Conservation (phyloP, 2,888 invertebrate genomes). For the Synergus umbraculus region DNA sequence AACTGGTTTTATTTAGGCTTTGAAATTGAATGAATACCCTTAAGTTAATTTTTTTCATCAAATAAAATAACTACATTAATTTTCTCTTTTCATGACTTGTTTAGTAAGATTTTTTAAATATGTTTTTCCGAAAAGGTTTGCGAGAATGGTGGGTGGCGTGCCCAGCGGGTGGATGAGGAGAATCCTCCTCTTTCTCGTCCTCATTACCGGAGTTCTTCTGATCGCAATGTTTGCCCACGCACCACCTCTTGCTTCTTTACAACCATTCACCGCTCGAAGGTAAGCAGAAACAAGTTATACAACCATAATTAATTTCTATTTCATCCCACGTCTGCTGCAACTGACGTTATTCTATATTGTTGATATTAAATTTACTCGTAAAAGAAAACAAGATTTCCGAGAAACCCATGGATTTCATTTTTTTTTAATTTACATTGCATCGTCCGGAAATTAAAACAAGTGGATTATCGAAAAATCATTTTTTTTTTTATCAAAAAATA, state of each 20-base stretch:
- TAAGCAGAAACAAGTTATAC: slow-evolving; percentile 56
- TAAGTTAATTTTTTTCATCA: background rate
- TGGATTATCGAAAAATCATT: no score
- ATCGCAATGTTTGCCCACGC: slow-evolving; percentile 78
- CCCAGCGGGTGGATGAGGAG: slow-evolving; percentile 80
- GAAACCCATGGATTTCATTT: background rate
- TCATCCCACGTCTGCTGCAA: slow-evolving; percentile 14
- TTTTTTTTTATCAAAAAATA: no score
- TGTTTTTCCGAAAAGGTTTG: slow-evolving; percentile 61
- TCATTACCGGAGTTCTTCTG: slow-evolving; percentile 78
- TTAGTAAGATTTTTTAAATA: background rate
- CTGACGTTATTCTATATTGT: slow-evolving; percentile 17
- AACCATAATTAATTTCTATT: slow-evolving; percentile 21
- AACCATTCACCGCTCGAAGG: slow-evolving; percentile 73
- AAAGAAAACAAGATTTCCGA: background rate
- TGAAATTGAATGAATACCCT: background rate
- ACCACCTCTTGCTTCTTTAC: slow-evolving; percentile 74
- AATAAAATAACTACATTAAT: background rate
- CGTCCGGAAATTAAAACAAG: background rate
- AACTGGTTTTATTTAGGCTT: background rate
- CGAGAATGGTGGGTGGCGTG: slow-evolving; percentile 77
- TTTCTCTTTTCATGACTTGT: background rate
- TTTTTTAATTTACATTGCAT: background rate
- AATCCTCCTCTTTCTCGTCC: slow-evolving; percentile 79
- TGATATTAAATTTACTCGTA: slow-evolving; percentile 16